These are phyloP conservation scores for Cyanistes caeruleus DNA, from an alignment of 2,113 vertebrate species.

Conservation along the genomic window DNA sequence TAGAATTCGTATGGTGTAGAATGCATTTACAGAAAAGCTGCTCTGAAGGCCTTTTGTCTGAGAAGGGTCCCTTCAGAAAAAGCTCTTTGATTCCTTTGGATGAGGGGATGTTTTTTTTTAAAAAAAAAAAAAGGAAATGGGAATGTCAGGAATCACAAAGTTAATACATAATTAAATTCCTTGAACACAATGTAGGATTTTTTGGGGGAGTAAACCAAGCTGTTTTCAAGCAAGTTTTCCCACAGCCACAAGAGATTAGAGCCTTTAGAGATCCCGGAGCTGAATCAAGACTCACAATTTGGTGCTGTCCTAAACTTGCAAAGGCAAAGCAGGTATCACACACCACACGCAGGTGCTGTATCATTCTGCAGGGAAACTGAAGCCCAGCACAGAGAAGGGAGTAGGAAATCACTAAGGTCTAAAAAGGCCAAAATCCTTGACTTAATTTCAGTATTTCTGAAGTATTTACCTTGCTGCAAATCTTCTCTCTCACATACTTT, in stretches of 20 bases:
- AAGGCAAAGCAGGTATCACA: not conserved
- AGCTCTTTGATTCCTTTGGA: not conserved
- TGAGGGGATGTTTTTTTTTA: not conserved
- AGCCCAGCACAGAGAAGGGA: not conserved
- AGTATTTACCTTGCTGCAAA: not conserved
- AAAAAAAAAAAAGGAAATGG: not conserved
- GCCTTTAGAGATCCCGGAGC: not conserved
- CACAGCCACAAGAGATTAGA: not conserved
- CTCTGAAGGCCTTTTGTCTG: constrained; percentile 12
- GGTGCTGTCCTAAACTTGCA: not conserved
- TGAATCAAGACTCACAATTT: not conserved
- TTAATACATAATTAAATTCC: not conserved
- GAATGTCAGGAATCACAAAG: not conserved
- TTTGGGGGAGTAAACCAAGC: not conserved
- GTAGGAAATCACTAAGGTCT: not conserved
- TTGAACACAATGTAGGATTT: not conserved
- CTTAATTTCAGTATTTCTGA: not conserved
- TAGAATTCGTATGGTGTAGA: not conserved
- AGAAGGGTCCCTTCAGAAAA: not conserved
- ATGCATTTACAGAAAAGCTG: not conserved
- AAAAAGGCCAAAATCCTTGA: not conserved
- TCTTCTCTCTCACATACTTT: accelerated
- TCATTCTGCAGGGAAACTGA: not conserved
- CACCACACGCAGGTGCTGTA: not conserved
- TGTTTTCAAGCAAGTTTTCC: not conserved